Percentiles rank a stretch among this genome's conserved stretches.
These are phyloP conservation scores for Protodeltote pygarga DNA, from an alignment of 2,888 invertebrate species.

Conservation along the genomic window DNA sequence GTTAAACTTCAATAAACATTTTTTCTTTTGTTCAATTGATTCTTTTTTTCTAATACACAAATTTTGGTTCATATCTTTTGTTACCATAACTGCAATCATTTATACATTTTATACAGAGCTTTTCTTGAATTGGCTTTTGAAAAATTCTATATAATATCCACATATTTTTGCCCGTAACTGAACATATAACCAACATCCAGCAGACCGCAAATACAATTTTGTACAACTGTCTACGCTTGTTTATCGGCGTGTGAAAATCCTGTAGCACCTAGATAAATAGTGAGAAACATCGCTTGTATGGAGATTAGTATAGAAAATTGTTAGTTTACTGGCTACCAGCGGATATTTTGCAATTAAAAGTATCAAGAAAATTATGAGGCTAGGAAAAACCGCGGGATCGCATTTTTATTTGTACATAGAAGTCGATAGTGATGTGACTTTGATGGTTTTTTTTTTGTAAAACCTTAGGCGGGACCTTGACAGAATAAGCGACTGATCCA, in stretches of 20 bases:
- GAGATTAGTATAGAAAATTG: conserved; percentile 48
- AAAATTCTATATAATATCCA: no score
- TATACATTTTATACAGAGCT: no score
- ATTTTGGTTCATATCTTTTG: no score
- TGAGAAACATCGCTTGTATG: conserved; percentile 50
- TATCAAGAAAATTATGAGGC: conserved; percentile 29
- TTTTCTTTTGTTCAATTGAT: no score
- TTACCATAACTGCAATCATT: not conserved
- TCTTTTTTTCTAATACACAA: no score
- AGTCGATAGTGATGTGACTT: conserved; percentile 3
- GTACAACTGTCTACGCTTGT: conserved; percentile 39
- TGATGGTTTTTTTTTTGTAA: conserved; percentile 1
- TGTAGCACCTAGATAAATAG: conserved; percentile 21
- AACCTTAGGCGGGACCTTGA: no score
- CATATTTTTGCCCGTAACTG: no score
- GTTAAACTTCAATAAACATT: no score
- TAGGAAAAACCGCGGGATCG: conserved; percentile 20
- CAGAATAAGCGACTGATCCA: no score
- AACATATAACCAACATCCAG: conserved; percentile 11
- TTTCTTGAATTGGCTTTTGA: no score
- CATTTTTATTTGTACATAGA: no score
- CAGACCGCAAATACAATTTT: conserved; percentile 25
- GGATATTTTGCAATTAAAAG: conserved; percentile 50
- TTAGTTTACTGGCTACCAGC: conserved; percentile 25
- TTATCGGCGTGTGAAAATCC: conserved; percentile 58